Conservation (phyloP, 2,113 vertebrate genomes). For the Heterotis niloticus region DNA sequence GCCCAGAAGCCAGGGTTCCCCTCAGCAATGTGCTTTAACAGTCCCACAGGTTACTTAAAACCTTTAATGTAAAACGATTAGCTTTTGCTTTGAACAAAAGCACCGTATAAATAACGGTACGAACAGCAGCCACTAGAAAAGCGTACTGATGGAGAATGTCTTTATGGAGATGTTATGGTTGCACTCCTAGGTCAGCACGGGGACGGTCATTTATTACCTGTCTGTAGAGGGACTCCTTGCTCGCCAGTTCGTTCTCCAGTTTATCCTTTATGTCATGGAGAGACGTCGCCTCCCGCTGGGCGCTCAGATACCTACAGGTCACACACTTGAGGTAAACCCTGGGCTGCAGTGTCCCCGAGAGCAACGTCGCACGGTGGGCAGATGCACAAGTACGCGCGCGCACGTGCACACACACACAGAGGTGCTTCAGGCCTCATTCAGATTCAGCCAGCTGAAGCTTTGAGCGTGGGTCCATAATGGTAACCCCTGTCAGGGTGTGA, state of each 20-base stretch:
- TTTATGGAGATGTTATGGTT: neutral
- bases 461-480: neutral
- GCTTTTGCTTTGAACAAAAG: too few relatives aligned
- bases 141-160: conserved; percentile 21
- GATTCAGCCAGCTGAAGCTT: neutral
- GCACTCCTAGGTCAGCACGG: neutral
- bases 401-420: neutral
- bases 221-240: conserved; percentile 86
- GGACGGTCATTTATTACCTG: conserved; percentile 64
- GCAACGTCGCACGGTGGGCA: neutral
- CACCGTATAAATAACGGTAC: too few relatives aligned
- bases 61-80: too few relatives aligned
- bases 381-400: neutral
- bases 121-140: neutral
- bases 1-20: too few relatives aligned
- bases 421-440: too few relatives aligned
- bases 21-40: too few relatives aligned
- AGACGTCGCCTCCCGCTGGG: conserved; percentile 81
- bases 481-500: neutral
- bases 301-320: conserved; percentile 71
- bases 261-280: conserved; percentile 90
- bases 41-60: too few relatives aligned
- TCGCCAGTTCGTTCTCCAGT: conserved; percentile 88
- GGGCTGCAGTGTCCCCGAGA: conserved; percentile 4
- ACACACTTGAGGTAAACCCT: conserved; percentile 22